Evolutionary conservation across 1,140 invertebrate genomes (phyloP), one percentile per base, ranked within the genome.

Genomic region (Dendrolimus punctatus): DNA sequence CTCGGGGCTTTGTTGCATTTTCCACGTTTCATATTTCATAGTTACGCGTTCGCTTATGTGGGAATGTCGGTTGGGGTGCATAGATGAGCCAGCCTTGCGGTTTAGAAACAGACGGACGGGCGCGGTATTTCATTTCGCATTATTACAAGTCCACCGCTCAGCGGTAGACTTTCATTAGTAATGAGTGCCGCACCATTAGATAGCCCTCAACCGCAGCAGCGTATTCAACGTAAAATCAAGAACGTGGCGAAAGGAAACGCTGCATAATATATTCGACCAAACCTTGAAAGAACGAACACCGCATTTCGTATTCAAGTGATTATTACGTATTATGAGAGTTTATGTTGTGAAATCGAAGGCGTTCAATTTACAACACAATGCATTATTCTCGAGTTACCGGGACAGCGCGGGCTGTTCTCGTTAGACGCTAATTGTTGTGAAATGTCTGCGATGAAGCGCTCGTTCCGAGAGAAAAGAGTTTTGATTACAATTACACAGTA

Each of bases 91-190:
- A 56, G 61, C 48, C 63, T 66, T 73, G 72, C 68, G 72, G 76
- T 73, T 60, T 53, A 49, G 48, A 53, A 58, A 66, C 69, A 73
- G 74, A 80, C 71, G 65, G 53, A 57, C 62, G 62, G 59, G 51
- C 64, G 60, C 62, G 63, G 66, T 71, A 69, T 77, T 77, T 74
- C 68, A 80, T 80, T 79, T 72, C 63, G 70, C 68, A 68, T 78
- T 79, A 78, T 77, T 82, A 73, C 66, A 57, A 65, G 56, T 68
- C 66, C 55, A 54, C 9, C 48, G 51, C 51, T 57, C 43, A 51
- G 65, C 64, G 69, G 60, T 63, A 66, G 59, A 67, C 72, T 73
- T 76, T 76, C 75, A 71, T 73, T 60, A 63, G 66, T 78, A 78
- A 78, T 73, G 66, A 76, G 63, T 57, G 53, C 66, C 54, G 56